Conservation (phyloP, 2,113 vertebrate species). For the Strix uralensis region DNA sequence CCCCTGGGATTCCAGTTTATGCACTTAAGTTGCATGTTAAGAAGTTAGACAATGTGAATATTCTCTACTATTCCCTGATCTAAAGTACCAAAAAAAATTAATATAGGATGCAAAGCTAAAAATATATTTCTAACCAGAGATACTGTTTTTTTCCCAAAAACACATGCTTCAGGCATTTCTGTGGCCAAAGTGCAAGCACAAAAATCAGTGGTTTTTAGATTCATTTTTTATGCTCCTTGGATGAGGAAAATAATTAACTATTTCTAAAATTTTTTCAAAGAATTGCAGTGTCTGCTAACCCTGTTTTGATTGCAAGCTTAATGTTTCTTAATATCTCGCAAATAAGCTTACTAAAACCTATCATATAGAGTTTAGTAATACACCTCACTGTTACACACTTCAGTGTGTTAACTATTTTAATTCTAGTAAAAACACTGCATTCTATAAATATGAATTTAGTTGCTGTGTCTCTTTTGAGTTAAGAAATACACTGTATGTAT, state of each 20-base stretch:
- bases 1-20: not conserved
- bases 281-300: not conserved
- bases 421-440: not conserved
- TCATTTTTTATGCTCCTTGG: not conserved
- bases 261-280: not conserved
- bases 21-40: not conserved
- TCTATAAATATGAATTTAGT: not conserved
- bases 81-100: not conserved
- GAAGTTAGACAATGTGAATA: not conserved
- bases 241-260: not conserved
- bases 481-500: not conserved
- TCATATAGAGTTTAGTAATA: not conserved
- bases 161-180: not conserved
- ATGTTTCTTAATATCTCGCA: not conserved
- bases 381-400: not conserved
- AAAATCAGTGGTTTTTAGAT: not conserved
- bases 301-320: not conserved
- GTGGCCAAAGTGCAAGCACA: accelerated
- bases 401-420: not conserved
- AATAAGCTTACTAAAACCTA: not conserved
- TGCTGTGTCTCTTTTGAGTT: not conserved
- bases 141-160: accelerated
- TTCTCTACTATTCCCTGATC: not conserved
- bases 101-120: not conserved
- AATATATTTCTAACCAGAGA: not conserved